These are phyloP conservation scores for Cinclus mexicanus DNA, from an alignment of 2,113 vertebrate genomes.

Conservation along the genomic window DNA sequence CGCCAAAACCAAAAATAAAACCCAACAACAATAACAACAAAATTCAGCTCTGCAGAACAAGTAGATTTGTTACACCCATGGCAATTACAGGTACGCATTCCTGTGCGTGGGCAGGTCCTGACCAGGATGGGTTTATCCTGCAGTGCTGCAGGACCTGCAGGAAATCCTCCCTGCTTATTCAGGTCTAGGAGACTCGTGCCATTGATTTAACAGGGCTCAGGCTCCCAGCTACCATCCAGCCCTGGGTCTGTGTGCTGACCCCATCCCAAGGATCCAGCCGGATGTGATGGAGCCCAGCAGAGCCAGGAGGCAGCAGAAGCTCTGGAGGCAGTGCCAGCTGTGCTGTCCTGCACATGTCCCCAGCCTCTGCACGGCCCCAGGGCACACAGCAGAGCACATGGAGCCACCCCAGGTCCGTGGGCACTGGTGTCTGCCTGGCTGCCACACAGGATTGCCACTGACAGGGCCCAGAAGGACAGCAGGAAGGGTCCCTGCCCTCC, in stretches of 20 bases:
- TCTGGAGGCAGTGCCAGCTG: background rate
- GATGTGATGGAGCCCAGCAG: background rate
- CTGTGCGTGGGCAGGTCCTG: too few species aligned
- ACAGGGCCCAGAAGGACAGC: background rate
- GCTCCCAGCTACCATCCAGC: background rate
- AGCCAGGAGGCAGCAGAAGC: background rate
- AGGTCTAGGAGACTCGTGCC: background rate
- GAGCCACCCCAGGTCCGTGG: background rate
- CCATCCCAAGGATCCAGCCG: background rate
- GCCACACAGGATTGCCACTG: background rate
- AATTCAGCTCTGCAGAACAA: background rate
- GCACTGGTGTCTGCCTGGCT: accelerated
- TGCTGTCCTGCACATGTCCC: background rate
- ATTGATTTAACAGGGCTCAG: background rate
- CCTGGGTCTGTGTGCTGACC: background rate
- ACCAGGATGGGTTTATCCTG: too few species aligned
- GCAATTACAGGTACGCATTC: background rate
- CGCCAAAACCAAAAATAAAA: background rate
- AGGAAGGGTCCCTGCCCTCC: background rate
- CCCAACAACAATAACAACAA: too few species aligned
- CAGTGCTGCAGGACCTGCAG: background rate
- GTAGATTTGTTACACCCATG: background rate
- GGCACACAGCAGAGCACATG: background rate
- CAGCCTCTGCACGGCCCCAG: background rate
- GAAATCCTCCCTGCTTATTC: background rate